Base-by-base conservation (phyloP, 2,888 invertebrate genomes). In the Fragum whitleyi region DNA sequence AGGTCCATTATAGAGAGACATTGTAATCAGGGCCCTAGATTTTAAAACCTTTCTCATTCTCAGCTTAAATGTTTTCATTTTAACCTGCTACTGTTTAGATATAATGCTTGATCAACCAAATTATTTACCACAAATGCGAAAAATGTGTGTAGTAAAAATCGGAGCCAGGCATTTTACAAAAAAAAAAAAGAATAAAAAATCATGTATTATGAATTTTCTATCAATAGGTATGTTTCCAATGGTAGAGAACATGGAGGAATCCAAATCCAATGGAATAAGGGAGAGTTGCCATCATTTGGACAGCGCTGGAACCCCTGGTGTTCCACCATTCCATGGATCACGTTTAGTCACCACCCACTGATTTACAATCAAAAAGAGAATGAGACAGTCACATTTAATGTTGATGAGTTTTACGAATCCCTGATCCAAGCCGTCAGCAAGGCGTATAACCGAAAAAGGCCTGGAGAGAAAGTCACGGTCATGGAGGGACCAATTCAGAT, bases 291-390 rank as follows among this genome's bases (percentile, higher is more conserved):
- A 57, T 94, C 96, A 0, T 92, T 94, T 79, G 90, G 93, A n/a
- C 93, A 94, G 87, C 90, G 96, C 79, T 97, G 97, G 97, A 97
- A 97, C 94, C 97, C 97, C 0, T 97, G 97, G 94, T 96, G 96
- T 85, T 96, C 96, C 79, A 96, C 96, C 78, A 96, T 97, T 82
- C 97, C 97, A 0, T 96, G 96, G 94, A 94, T 96, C 42, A 97
- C 97, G 0, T 96, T 96, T 88, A 96, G 96, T 0, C 97, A 96
- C 74, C 97, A 97, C 94, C 97, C 97, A 9, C 85, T 94, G 29
- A 86, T 93, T 47, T 94, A 94, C 90, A 92, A 91, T 81, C 89
- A 90, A 1, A 91, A 92, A 70, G 93, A 93, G 76, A 88, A 86
- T 2, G 94, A 94, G 75, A 94, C 93, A 0, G 87, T 89, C 26